Percentiles rank a stretch among this genome's conserved stretches.
Evolutionary conservation across 2,888 invertebrate species (phyloP).

Genomic region (Agonopterix alstromeriana): DNA sequence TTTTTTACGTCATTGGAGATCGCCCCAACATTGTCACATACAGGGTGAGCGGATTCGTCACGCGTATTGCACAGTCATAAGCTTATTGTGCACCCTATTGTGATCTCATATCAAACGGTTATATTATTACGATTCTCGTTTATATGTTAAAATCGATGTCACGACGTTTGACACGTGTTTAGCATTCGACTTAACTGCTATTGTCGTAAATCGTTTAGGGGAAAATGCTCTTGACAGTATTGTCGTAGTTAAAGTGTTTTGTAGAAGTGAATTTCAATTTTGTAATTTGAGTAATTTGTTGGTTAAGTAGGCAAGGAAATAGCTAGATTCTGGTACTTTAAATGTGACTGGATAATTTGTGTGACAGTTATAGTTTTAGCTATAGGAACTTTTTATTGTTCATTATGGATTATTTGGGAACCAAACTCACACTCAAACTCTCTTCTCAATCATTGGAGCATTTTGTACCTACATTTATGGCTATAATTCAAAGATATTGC

Average conservation of each 20-base stretch:
- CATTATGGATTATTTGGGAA: too few species aligned
- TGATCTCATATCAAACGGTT: conserved; percentile 56
- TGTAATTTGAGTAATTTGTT: too few species aligned
- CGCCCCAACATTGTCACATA: conserved; percentile 37
- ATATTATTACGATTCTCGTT: conserved; percentile 59
- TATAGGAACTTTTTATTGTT: too few species aligned
- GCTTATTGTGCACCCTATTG: conserved; percentile 31
- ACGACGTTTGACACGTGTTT: conserved; percentile 70
- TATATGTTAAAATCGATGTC: conserved; percentile 57
- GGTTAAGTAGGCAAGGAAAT: too few species aligned
- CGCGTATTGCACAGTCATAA: conserved; percentile 41
- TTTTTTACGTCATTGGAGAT: conserved; percentile 58
- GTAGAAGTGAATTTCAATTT: too few species aligned
- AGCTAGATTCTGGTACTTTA: too few species aligned
- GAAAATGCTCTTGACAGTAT: conserved; percentile 19
- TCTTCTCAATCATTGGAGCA: too few species aligned
- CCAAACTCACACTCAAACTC: too few species aligned
- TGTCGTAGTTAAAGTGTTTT: neutral
- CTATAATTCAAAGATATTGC: too few species aligned
- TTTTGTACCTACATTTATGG: too few species aligned
- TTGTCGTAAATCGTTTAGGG: conserved; percentile 59
- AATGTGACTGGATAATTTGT: too few species aligned
- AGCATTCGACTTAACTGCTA: conserved; percentile 61
- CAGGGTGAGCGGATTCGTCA: conserved; percentile 55
- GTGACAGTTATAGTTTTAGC: too few species aligned